Conservation (phyloP, 2,888 invertebrate species). For the Amphipyra berbera region DNA sequence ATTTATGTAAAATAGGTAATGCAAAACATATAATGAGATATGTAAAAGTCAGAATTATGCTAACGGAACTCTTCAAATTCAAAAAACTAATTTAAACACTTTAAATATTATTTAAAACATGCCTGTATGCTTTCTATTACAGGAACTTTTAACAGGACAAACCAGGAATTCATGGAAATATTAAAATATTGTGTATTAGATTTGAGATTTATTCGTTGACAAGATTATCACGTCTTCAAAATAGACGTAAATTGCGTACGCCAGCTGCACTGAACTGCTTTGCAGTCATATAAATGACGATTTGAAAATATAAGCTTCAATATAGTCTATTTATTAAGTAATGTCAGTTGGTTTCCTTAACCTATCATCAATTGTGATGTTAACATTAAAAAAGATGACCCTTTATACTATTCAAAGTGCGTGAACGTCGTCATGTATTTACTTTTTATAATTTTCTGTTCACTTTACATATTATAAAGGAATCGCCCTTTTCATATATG, state of each 20-base stretch:
- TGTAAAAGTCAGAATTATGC: conserved; percentile 20
- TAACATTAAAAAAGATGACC: conserved; percentile 6
- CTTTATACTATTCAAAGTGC: conserved; percentile 12
- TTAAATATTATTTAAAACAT: too few species aligned
- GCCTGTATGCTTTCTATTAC: too few species aligned
- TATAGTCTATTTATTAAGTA: conserved; percentile 22
- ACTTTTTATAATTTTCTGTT: conserved; percentile 1
- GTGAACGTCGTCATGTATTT: conserved; percentile 8
- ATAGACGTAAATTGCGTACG: background rate
- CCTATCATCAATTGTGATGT: conserved; percentile 31
- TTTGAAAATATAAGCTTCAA: conserved; percentile 18
- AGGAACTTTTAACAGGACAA: too few species aligned
- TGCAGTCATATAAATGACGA: conserved; percentile 5
- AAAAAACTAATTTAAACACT: too few species aligned
- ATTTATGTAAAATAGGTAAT: conserved; percentile 28
- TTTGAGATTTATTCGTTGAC: conserved; percentile 19
- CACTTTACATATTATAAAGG: conserved; percentile 15
- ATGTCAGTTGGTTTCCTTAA: conserved; percentile 41
- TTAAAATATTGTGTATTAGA: background rate
- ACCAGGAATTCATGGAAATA: background rate
- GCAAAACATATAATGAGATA: conserved; percentile 37
- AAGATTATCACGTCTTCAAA: conserved; percentile 11
- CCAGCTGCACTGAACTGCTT: conserved; percentile 19
- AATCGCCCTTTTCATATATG: conserved; percentile 7
- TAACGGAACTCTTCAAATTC: conserved; percentile 28